These are phyloP conservation scores for Musca vetustissima DNA, from an alignment of 1,140 invertebrate species.

Conservation along the genomic window DNA sequence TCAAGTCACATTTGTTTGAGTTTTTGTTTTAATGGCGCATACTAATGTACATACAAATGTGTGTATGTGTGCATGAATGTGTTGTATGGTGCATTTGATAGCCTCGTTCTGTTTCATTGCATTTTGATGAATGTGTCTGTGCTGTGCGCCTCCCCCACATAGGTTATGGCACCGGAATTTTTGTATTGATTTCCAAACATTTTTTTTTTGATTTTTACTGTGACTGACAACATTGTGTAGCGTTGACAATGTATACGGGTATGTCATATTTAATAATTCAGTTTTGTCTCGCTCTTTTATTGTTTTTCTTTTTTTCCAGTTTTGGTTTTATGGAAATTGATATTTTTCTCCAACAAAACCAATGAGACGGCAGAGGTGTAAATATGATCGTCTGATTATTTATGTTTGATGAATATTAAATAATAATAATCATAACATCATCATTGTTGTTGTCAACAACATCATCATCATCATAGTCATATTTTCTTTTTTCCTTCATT, in stretches of 20 bases:
- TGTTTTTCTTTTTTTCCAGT: background rate
- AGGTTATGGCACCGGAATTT: too few relatives aligned
- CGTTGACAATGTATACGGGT: background rate
- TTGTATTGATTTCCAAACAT: conserved; percentile 2
- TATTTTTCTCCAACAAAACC: background rate
- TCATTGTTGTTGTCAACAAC: background rate
- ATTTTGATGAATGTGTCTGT: background rate
- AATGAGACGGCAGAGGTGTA: background rate
- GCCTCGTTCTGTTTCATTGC: too few relatives aligned
- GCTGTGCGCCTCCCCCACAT: background rate
- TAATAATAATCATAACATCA: background rate
- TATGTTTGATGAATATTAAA: conserved; percentile 24
- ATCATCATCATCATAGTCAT: background rate
- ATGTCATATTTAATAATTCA: background rate
- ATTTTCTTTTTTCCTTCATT: too few relatives aligned
- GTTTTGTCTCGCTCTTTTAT: background rate
- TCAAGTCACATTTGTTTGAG: too few relatives aligned
- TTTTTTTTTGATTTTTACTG: background rate
- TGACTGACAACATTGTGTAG: background rate
- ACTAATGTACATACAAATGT: too few relatives aligned
- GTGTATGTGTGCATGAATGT: too few relatives aligned
- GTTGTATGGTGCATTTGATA: too few relatives aligned
- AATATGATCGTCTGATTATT: conserved; percentile 13
- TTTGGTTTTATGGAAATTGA: conserved; percentile 6
- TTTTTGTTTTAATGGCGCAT: too few relatives aligned